These are phyloP conservation scores for Fregata magnificens DNA, from an alignment of 2,113 vertebrate species.

Conservation along the genomic window DNA sequence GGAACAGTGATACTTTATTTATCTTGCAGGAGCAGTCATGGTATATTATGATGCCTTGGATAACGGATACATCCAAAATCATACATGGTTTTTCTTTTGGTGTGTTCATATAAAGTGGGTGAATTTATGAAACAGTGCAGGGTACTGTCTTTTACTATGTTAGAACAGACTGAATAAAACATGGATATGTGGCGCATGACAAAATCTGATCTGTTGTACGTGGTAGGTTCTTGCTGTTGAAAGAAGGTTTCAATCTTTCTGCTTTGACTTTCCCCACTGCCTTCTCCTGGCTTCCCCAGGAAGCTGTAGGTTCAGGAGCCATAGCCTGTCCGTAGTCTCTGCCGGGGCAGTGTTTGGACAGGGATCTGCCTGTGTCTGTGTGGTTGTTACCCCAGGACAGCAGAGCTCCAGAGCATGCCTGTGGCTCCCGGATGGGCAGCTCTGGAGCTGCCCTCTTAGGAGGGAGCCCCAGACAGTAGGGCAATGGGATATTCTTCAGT, in stretches of 20 bases:
- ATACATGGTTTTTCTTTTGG: not conserved
- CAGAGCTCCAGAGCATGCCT: not conserved
- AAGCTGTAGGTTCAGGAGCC: not conserved
- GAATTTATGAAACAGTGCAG: not conserved
- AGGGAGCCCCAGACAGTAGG: not conserved
- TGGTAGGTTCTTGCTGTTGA: rapidly evolving
- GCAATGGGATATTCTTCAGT: not conserved
- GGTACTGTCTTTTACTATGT: not conserved
- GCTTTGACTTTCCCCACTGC: rapidly evolving
- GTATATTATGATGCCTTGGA: not conserved
- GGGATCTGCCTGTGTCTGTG: not conserved
- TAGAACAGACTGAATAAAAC: not conserved
- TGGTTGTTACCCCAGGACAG: not conserved
- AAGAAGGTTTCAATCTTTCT: not conserved
- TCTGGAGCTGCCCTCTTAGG: not conserved
- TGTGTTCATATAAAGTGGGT: not conserved
- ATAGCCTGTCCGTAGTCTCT: rapidly evolving
- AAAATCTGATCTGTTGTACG: not conserved
- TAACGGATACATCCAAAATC: not conserved
- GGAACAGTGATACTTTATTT: not conserved
- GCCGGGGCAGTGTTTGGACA: rapidly evolving
- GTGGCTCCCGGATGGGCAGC: not conserved
- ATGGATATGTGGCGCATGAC: not conserved
- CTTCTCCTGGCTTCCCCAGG: not conserved
- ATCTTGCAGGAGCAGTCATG: not conserved